Base-by-base conservation (phyloP, 30 jellyfish, hydroid and myxozoan species). In the Aurelia aurita complex sp. Pacific region DNA sequence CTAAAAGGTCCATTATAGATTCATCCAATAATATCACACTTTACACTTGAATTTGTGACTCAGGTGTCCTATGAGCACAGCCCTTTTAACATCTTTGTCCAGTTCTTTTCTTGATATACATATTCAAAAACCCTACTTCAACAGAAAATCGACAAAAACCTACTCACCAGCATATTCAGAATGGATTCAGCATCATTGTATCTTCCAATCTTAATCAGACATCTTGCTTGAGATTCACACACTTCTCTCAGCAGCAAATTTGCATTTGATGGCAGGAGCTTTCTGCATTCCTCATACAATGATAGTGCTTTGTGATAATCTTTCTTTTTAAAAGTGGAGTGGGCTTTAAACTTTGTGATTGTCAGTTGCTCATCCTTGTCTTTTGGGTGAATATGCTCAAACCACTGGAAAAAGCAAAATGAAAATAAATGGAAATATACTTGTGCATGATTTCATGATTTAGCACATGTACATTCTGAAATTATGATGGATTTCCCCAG, bases 211-310 rank as follows among this genome's bases (percentile, higher is more conserved):
- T 82, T 76, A 16, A 82, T 29, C 9, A 69, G 80, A 40, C 92
- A 82, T n/a, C 85, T 69, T 4, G 73, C 80, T 52, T 71, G 33
- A 10, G 85, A 76, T 57, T 82, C 92, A 10, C 66, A 65, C 12
- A 82, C 73, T 64, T 82, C 92, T 19, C 85, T 55, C 64, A 55
- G 33, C 71, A 82, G 66, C 38, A 71, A 36, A 71, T 82, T 82
- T 4, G 92, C 92, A 71, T 82, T 82, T 35, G 80, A 9, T 6
- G 92, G 92, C 43, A 82, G 61, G 1, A 82, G 69, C 14, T 60
- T 79, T 8, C 17, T 17, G 81, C 92, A 82, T 36, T 62, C 34
- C 52, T 73, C 59, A 46, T 69, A 82, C 74, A 72, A 5, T 7
- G 33, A 12, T 18, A 71, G 6, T 35, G 92, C 79, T 51, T 72